Conservation (phyloP, 2,113 vertebrate genomes). For the Balaeniceps rex region DNA sequence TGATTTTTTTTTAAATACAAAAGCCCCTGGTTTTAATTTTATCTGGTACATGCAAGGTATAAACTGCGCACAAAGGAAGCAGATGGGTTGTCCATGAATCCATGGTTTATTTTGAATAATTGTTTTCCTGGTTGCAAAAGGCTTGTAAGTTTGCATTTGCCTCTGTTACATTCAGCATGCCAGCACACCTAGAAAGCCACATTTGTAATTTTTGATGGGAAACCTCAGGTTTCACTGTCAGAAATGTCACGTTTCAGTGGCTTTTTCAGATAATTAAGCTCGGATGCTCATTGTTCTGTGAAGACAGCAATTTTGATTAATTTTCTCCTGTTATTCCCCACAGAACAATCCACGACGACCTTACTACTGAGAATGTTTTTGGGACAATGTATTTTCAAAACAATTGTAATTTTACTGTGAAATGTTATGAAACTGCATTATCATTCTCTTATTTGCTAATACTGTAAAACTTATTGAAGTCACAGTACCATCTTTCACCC, state of each 20-base stretch:
- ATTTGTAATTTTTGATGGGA: neutral
- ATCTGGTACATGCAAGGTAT: too few species aligned
- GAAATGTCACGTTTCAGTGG: neutral
- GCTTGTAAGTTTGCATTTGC: neutral
- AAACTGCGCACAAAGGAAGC: neutral
- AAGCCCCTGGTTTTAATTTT: neutral
- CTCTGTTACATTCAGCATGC: neutral
- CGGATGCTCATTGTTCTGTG: neutral
- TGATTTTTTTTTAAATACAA: neutral
- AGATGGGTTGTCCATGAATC: rapidly evolving
- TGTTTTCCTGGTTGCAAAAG: neutral
- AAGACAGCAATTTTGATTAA: neutral
- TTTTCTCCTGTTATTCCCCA: neutral
- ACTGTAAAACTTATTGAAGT: neutral
- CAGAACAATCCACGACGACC: slow-evolving; percentile 97
- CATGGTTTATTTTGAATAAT: neutral
- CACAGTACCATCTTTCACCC: neutral
- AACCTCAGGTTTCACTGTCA: neutral
- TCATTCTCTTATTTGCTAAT: neutral
- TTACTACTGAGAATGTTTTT: slow-evolving; percentile 87
- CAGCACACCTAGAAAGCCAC: neutral
- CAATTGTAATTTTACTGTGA: slow-evolving; percentile 9
- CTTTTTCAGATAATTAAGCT: neutral
- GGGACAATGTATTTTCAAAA: neutral
- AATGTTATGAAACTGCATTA: neutral